These are phyloP conservation scores for Thinocorus orbignyianus DNA, from an alignment of 2,113 vertebrate genomes.

Conservation along the genomic window DNA sequence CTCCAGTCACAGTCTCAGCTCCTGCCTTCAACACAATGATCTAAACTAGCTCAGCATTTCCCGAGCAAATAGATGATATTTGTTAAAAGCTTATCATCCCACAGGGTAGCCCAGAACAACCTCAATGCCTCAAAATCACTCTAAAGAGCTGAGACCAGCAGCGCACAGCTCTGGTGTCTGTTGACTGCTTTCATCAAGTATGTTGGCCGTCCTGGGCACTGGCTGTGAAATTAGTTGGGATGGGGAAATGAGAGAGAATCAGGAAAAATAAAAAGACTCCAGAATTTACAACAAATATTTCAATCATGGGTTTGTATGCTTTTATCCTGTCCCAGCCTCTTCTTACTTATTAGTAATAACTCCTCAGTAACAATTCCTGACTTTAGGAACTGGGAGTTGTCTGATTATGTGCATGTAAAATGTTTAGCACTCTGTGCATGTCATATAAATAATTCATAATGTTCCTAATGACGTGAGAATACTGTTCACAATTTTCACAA, in stretches of 20 bases:
- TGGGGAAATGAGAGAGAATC: background rate
- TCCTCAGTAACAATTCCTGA: background rate
- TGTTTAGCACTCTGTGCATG: background rate
- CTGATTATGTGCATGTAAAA: conserved; percentile 20
- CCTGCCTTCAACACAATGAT: accelerated
- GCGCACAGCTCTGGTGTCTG: background rate
- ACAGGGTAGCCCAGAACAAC: background rate
- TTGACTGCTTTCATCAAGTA: background rate
- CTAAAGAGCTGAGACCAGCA: background rate
- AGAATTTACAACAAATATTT: background rate
- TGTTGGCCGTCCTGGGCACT: background rate
- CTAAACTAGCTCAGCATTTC: background rate
- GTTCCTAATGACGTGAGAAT: conserved; percentile 40
- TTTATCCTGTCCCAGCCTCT: background rate
- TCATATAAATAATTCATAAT: conserved; percentile 50
- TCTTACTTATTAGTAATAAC: background rate
- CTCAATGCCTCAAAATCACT: background rate
- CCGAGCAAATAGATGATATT: accelerated
- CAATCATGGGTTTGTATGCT: background rate
- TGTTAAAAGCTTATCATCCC: background rate
- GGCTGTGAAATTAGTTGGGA: background rate
- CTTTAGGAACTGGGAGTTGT: background rate
- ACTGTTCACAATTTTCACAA: conserved; percentile 45
- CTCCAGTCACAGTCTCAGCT: background rate
- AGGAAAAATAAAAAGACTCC: background rate